A percentile compares a stretch with the other conserved stretches of the same genome.
Evolutionary conservation across 2,888 invertebrate species (phyloP).

Genomic region (Thera obeliscata): DNA sequence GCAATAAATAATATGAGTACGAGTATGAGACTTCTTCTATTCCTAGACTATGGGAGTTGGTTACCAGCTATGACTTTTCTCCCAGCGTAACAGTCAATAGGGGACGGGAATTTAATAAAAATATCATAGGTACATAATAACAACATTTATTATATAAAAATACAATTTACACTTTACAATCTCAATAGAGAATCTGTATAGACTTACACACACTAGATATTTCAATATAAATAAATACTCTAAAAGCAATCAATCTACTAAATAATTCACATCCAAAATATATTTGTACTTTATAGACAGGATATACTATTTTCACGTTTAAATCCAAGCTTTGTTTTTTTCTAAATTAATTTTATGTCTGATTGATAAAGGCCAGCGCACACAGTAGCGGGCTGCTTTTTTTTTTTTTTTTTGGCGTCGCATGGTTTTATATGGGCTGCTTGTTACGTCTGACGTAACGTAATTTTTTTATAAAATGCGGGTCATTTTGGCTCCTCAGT

Average conservation of each 20-base stretch:
- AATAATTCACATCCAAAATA: constrained; percentile 41
- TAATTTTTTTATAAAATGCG: no score
- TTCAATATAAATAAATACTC: constrained; percentile 57
- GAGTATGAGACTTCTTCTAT: no score
- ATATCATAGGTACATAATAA: constrained; percentile 40
- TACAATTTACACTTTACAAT: constrained; percentile 67
- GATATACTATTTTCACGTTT: constrained; percentile 9
- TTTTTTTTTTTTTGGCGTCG: no score
- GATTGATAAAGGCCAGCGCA: background rate
- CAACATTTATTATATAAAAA: constrained; percentile 73
- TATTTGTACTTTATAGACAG: constrained; percentile 54
- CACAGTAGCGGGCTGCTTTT: no score
- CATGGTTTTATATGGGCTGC: no score
- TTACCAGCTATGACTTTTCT: no score
- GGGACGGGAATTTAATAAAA: no score
- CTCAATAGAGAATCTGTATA: constrained; percentile 74
- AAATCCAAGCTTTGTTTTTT: background rate
- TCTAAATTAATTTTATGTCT: background rate
- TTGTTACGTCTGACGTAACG: no score
- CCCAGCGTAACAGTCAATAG: no score
- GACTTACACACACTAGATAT: constrained; percentile 61
- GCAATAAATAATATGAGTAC: no score
- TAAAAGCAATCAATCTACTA: constrained; percentile 52
- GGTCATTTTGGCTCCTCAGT: no score
- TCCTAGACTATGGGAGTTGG: no score